Conservation (phyloP, 2,113 vertebrate genomes). For the Orthonyx spaldingii region DNA sequence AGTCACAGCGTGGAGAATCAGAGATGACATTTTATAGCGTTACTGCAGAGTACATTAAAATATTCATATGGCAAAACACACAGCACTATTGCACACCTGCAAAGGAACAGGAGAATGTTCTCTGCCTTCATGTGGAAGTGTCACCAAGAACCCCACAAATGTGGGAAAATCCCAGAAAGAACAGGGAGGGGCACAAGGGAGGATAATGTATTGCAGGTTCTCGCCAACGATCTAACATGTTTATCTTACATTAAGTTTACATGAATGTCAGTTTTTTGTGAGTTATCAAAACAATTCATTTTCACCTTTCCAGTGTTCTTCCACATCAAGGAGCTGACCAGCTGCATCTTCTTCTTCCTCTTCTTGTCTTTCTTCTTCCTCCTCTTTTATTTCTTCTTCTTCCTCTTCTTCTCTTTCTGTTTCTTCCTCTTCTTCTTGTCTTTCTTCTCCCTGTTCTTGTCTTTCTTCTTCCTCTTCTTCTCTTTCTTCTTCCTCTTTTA, state of each 20-base stretch:
- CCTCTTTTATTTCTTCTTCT: background rate
- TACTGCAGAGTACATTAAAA: background rate
- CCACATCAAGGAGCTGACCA: background rate
- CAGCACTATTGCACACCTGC: background rate
- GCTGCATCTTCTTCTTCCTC: background rate
- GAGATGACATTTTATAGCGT: background rate
- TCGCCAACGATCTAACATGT: background rate
- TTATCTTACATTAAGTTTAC: background rate
- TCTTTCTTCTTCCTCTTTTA: background rate
- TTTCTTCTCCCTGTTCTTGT: too few relatives aligned
- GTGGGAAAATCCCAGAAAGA: background rate
- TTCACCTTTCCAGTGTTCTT: background rate
- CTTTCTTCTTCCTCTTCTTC: too few relatives aligned
- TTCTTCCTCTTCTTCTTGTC: background rate
- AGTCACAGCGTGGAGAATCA: background rate
- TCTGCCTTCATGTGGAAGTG: background rate
- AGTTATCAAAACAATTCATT: background rate
- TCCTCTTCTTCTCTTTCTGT: fast-evolving
- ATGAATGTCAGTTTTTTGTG: background rate
- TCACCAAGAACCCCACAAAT: background rate
- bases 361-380: background rate
- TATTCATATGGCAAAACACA: background rate
- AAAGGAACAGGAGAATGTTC: background rate
- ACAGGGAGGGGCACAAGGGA: background rate
- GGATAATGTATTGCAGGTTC: background rate